Evolutionary conservation across 2,888 invertebrate species (phyloP).

Genomic region (Balanococcus diminutus): DNA sequence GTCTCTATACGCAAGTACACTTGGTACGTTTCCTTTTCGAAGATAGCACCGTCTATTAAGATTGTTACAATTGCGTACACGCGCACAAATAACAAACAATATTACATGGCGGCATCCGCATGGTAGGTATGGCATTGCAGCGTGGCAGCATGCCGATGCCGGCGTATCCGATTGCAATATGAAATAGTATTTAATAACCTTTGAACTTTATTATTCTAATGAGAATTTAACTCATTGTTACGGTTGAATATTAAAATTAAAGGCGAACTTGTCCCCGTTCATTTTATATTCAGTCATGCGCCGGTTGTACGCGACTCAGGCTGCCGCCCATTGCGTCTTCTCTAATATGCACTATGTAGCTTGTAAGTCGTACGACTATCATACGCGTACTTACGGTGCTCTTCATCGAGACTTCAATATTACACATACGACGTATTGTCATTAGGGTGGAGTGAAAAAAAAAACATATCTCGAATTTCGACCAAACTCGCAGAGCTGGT

Average conservation of each 20-base stretch:
- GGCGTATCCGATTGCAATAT: slow-evolving; percentile 46
- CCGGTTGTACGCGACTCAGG: background rate
- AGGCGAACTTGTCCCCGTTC: slow-evolving; percentile 42
- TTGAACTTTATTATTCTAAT: slow-evolving; percentile 51
- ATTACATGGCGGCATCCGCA: slow-evolving; percentile 31
- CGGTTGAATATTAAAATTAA: slow-evolving; percentile 51
- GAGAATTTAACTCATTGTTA: slow-evolving; percentile 50
- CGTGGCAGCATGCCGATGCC: slow-evolving; percentile 42
- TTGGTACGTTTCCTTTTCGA: background rate
- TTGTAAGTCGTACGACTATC: background rate
- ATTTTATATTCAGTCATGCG: slow-evolving; percentile 50
- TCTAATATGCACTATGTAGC: background rate
- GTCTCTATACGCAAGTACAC: background rate
- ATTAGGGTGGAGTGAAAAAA: no score
- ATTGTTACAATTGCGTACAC: slow-evolving; percentile 39
- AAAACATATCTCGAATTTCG: no score
- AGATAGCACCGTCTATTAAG: background rate
- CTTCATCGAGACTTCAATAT: background rate
- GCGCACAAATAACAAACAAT: slow-evolving; percentile 46
- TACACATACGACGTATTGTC: background rate
- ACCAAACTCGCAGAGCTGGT: no score
- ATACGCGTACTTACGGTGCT: background rate
- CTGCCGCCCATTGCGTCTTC: slow-evolving; percentile 24
- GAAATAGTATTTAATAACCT: slow-evolving; percentile 52
- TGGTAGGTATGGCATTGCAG: no score